Percentiles rank a stretch among this genome's conserved stretches.
Conservation (phyloP, 2,113 vertebrate genomes). For the Sinocyclocheilus maitianheensis region DNA sequence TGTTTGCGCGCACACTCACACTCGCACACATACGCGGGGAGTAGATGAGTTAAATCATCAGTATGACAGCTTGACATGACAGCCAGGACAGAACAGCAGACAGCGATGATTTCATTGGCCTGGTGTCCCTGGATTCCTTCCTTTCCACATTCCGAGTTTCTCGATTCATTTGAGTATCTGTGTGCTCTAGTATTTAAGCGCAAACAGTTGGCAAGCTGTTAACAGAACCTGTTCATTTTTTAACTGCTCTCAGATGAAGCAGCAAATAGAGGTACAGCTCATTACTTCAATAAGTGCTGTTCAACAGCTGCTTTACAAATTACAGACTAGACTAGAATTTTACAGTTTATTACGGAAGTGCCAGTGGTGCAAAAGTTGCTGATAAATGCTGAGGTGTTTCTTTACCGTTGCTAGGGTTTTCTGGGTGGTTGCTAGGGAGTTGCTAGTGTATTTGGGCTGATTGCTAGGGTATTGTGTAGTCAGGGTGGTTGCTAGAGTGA, state of each 20-base stretch:
- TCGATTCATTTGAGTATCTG: conserved; percentile 1
- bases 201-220: conserved; percentile 25
- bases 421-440: background rate
- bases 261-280: conserved; percentile 15
- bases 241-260: conserved; percentile 3
- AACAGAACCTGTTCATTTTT: conserved; percentile 19
- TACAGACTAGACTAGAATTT: conserved; percentile 12
- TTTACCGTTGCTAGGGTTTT: background rate
- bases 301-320: conserved; percentile 28
- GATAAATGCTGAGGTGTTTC: background rate
- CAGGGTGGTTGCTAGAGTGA: background rate
- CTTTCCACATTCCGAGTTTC: background rate
- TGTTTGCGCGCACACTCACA: background rate
- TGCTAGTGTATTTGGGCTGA: background rate
- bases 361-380: background rate
- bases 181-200: background rate
- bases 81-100: conserved; percentile 39
- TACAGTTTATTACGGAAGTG: background rate
- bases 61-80: conserved; percentile 40
- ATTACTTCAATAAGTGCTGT: conserved; percentile 36
- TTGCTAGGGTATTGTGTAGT: background rate
- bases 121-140: background rate
- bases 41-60: conserved; percentile 42
- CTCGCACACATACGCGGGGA: background rate
- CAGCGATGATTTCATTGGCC: conserved; percentile 34